Conservation (phyloP, 2,113 vertebrate species). For the Zosterops pallidus region DNA sequence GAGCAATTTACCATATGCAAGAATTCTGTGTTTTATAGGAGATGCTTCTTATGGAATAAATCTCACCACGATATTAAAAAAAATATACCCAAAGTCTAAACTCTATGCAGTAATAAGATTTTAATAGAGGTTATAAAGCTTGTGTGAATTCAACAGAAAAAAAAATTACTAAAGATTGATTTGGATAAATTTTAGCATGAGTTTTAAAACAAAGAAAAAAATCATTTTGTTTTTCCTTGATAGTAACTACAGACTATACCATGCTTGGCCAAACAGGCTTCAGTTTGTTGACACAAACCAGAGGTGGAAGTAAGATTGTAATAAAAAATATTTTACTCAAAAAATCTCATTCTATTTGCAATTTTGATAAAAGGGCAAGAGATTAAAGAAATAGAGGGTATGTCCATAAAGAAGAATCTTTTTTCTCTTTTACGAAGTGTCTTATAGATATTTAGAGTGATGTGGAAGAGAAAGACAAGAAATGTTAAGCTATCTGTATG, state of each 20-base stretch:
- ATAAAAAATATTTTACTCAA: not conserved
- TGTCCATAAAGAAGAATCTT: not conserved
- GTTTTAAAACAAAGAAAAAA: not conserved
- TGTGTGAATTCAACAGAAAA: not conserved
- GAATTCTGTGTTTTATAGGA: not conserved
- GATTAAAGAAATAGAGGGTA: not conserved
- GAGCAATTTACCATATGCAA: not conserved
- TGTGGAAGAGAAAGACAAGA: not conserved
- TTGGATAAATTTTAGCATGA: not conserved
- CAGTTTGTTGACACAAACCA: not conserved
- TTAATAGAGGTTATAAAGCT: not conserved
- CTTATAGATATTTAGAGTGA: not conserved
- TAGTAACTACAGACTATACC: not conserved
- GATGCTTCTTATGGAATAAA: not conserved
- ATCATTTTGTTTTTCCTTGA: not conserved
- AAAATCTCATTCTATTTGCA: not conserved
- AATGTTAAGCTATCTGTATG: not conserved
- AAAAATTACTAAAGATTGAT: not conserved
- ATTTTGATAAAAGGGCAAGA: not conserved
- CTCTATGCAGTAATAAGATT: not conserved
- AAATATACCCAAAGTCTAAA: not conserved
- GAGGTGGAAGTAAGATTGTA: not conserved
- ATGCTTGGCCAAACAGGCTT: not conserved
- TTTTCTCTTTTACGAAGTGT: not conserved
- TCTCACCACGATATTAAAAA: not conserved